These are phyloP conservation scores for Trimorus sp. DNA, from an alignment of 2,888 invertebrate genomes.

Conservation along the genomic window DNA sequence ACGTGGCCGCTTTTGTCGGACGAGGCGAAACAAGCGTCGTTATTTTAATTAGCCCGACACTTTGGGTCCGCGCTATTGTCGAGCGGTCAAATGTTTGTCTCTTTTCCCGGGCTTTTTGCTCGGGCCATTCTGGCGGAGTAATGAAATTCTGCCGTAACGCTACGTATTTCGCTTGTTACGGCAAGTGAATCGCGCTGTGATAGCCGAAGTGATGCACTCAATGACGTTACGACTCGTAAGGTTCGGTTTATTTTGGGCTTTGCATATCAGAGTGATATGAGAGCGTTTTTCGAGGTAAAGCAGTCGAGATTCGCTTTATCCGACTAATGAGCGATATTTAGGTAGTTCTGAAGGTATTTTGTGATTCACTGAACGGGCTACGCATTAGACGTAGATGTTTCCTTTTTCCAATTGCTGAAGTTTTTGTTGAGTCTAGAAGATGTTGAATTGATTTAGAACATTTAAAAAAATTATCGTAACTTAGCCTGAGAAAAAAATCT, in stretches of 20 bases:
- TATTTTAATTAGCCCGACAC: slow-evolving; percentile 33
- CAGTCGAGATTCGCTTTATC: no score
- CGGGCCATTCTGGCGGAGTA: not conserved
- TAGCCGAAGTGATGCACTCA: not conserved
- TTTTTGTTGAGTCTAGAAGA: no score
- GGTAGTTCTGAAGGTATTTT: no score
- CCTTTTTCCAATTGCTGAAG: no score
- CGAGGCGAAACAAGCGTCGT: slow-evolving; percentile 15
- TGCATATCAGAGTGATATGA: not conserved
- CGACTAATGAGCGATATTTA: no score
- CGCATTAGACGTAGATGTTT: no score
- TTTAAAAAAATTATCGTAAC: no score
- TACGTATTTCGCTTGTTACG: slow-evolving; percentile 20
- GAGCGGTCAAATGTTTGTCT: not conserved
- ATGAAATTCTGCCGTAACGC: slow-evolving; percentile 24
- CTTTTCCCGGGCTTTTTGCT: not conserved
- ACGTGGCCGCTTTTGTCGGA: no score
- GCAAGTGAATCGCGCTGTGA: not conserved
- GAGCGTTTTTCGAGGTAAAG: no score
- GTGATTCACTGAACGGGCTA: no score
- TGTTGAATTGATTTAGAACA: no score
- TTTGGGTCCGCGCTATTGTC: not conserved
- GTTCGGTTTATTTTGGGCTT: not conserved
- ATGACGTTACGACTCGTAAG: not conserved
- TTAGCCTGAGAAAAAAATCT: no score